phyloP scores from a whole-genome alignment of 2,797 vertebrate genomes.

The Malacoraja senta region DNA sequence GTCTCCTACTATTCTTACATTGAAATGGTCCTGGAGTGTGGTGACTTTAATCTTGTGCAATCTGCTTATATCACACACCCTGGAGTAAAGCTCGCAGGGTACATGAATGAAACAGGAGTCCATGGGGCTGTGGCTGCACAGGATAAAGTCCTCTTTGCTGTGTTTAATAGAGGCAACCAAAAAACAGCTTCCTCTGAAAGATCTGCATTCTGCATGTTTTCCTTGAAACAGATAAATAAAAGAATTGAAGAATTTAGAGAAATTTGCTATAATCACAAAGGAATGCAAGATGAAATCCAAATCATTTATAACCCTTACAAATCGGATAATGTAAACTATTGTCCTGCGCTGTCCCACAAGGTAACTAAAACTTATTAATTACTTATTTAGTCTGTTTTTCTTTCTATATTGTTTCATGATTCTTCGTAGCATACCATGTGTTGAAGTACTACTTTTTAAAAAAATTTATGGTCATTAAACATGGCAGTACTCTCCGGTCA shows the following conservation, averaged over 20 bases:
- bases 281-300: constrained; percentile 48
- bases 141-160: constrained; percentile 55
- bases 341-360: constrained; percentile 38
- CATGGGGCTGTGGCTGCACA: constrained; percentile 37
- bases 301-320: constrained; percentile 80
- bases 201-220: constrained; percentile 84
- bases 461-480: not conserved
- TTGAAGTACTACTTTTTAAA: not conserved
- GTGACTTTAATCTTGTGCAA: constrained; percentile 53
- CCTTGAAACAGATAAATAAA: constrained; percentile 68
- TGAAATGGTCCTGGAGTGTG: constrained; percentile 81
- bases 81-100: constrained; percentile 47
- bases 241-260: constrained; percentile 70
- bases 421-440: constrained; percentile 40
- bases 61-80: constrained; percentile 53
- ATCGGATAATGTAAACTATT: constrained; percentile 48
- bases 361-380: constrained; percentile 47
- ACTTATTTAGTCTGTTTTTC: constrained; percentile 41
- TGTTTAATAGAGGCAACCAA: constrained; percentile 56
- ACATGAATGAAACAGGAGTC: constrained; percentile 40
- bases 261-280: constrained; percentile 68
- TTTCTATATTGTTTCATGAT: constrained; percentile 49
- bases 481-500: not conserved
- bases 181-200: constrained; percentile 45
- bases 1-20: constrained; percentile 83